Base-by-base conservation (phyloP, 2,797 vertebrate genomes). In the Myiotriccus ornatus region DNA sequence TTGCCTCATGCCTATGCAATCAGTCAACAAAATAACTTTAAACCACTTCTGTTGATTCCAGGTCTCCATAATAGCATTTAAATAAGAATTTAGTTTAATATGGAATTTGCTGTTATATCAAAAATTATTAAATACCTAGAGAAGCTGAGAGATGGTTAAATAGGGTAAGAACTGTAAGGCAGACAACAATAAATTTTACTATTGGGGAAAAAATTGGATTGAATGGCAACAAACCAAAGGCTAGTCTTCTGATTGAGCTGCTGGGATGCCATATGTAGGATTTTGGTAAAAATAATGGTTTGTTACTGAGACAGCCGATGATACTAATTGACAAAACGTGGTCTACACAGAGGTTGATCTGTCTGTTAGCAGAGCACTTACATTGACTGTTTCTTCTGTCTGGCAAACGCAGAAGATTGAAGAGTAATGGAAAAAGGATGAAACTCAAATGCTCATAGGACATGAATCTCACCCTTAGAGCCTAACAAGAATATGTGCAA, bases 241-340 rank as follows among this genome's bases (percentile, higher is more conserved):
- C 9, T 39, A 63, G 2, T 6, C 19, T 78, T 79, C n/a, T 83
- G 44, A 17, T 12, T 90, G 30, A 46, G 13, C 27, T 73, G 24
- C 32, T 68, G 0, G 0, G 25, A 25, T 53, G 5, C 10, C 71
- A 19, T 53, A 1, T 13, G 49, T 71, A 50, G 13, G 3, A 44
- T 46, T 82, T 82, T 32, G 27, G 17, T 65, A 69, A 73, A 70
- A 79, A 25, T 23, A 77, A 19, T 52, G 4, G 3, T 64, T 87
- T 84, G 15, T 35, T 83, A 22, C 28, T 65, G 30, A 71, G 91
- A 49, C 11, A 62, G 18, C 9, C 73, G 37, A 9, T 70, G 41
- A 53, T 65, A 53, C 8, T 79, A 68, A 85, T 35, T 53, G 34
- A 49, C 8, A 52, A 64, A 82, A 63, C 15, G 19, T 68, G 32